Evolutionary conservation across 2,113 vertebrate species (phyloP), one percentile per base, ranked within the genome.

Genomic region (Amblyornis subalaris): DNA sequence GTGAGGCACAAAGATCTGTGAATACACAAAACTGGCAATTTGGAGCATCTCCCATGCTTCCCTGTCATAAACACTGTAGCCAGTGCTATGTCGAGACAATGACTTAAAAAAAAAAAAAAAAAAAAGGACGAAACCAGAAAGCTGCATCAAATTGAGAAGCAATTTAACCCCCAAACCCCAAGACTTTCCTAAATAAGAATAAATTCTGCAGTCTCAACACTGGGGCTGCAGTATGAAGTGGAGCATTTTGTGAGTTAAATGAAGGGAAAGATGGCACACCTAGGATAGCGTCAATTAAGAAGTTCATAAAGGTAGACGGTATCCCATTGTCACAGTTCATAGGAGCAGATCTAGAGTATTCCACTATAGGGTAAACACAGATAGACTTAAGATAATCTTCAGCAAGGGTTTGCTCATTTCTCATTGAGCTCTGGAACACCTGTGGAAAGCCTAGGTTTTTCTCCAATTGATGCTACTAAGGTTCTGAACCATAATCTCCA

Each of bases 181-280:
- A 69, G 36, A 45, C 19, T 70, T 81, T 73, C 29, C 51, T 77
- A 54, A 85, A 70, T 7, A 60, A 12, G 13, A 50, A 50, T 85
- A 45, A 72, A 38, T 69, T 42, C 47, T 40, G 62, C 10, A 64
- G 4, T 24, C 1, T 77, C 21, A 80, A 8, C 26, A 65, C 17
- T 11, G 14, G 8, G 22, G 11, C 6, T 79, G 21, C 7, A 35
- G 12, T 62, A 47, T 22, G 0, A 0, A 80, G n/a, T 10, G 73
- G 11, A 58, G 10, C 12, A 20, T 74, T 66, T 42, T 25, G 16
- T 66, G 22, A 80, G 2, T 53, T 25, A 57, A 55, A 17, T 18
- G 12, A 50, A 73, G 16, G 12, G 17, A 53, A 82, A 65, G 18
- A 47, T 8, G 7, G 38, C 18, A 60, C 26, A 38, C 3, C 2